Evolutionary conservation across 2,113 vertebrate species (phyloP).

Genomic region (Phycodurus eques): DNA sequence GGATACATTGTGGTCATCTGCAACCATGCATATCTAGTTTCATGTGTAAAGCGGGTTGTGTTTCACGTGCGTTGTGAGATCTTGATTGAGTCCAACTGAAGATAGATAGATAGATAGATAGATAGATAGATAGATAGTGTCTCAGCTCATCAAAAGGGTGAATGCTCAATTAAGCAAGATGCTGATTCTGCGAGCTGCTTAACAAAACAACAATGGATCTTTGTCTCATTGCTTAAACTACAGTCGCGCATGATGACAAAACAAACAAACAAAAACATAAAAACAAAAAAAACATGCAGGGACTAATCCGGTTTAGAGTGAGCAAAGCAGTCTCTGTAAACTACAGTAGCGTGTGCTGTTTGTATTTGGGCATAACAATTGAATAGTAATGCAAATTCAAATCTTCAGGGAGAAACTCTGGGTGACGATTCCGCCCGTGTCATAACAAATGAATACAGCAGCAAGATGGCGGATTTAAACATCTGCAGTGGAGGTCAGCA

Average conservation of each 20-base stretch:
- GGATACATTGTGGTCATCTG: too few species aligned
- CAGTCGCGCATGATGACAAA: conserved; percentile 12
- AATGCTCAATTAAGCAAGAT: conserved; percentile 30
- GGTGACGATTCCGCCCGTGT: conserved; percentile 51
- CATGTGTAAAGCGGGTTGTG: too few species aligned
- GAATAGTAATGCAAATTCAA: conserved; percentile 58
- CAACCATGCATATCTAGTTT: too few species aligned
- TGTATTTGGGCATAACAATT: conserved; percentile 56
- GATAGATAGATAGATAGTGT: neutral
- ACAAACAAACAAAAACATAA: too few species aligned
- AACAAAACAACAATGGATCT: conserved; percentile 22
- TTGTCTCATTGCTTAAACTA: conserved; percentile 32
- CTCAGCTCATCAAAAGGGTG: conserved; percentile 16
- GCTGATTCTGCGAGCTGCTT: conserved; percentile 21
- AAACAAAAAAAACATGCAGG: neutral
- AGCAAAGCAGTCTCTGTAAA: conserved; percentile 36
- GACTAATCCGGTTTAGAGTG: conserved; percentile 14
- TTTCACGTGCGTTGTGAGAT: too few species aligned
- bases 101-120: too few species aligned
- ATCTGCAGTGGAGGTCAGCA: conserved; percentile 76
- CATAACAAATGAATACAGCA: conserved; percentile 62
- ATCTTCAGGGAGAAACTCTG: conserved; percentile 68
- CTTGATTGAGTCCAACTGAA: too few species aligned
- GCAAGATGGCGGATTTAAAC: conserved; percentile 58
- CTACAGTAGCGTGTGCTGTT: conserved; percentile 42